These are phyloP conservation scores for Sternotherus odoratus DNA, from an alignment of 2,797 vertebrate species.

Conservation along the genomic window DNA sequence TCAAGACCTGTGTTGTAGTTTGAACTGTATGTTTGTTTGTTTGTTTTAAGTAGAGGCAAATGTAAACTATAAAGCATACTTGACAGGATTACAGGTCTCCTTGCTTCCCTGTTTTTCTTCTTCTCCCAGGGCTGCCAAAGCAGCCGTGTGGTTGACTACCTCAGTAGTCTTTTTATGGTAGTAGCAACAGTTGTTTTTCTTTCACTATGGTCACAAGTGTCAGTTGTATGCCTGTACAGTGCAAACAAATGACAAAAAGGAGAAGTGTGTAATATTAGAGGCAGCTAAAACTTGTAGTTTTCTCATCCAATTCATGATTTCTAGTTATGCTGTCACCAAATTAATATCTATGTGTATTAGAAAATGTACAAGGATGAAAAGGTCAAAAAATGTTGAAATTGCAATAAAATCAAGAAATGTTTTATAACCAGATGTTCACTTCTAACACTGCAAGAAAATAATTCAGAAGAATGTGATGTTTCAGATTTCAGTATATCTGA, in stretches of 20 bases:
- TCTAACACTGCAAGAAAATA: neutral
- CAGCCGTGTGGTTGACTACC: neutral
- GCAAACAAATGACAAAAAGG: neutral
- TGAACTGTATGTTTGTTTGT: neutral
- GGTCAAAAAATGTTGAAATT: neutral
- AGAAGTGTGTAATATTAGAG: neutral
- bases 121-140: neutral
- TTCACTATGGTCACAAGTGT: neutral
- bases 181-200: neutral
- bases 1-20: neutral
- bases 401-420: neutral
- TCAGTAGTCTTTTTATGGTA: rapidly evolving
- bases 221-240: rapidly evolving
- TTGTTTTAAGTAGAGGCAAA: neutral
- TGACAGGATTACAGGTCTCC: neutral
- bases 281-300: neutral
- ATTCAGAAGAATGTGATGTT: neutral
- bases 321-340: neutral
- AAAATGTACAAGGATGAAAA: neutral
- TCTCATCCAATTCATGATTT: neutral
- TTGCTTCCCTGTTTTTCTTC: neutral
- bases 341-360: neutral
- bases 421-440: neutral
- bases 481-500: neutral
- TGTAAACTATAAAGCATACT: neutral